Evolutionary conservation across 2,113 vertebrate species (phyloP).

Genomic region (pig (Sus scrofa)): DNA sequence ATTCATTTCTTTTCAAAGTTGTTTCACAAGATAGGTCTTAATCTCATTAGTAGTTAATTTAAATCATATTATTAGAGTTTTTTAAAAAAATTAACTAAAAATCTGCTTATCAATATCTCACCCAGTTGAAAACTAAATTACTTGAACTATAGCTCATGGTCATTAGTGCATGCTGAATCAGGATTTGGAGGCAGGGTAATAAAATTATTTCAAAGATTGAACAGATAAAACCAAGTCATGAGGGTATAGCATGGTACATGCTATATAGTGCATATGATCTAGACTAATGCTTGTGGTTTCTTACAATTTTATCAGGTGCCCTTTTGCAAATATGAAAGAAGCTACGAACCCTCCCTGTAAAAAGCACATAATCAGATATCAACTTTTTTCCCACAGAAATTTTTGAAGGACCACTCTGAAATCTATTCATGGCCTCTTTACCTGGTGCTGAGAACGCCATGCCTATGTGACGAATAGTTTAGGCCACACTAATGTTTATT

Average conservation of each 20-base stretch:
- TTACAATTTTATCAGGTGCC: not conserved
- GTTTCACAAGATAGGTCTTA: not conserved
- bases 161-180: not conserved
- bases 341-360: not conserved
- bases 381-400: not conserved
- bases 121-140: not conserved
- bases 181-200: not conserved
- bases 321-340: conserved; percentile 20
- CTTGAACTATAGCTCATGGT: not conserved
- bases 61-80: not conserved
- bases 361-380: not conserved
- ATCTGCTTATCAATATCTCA: conserved; percentile 13
- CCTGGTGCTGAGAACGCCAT: not conserved
- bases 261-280: not conserved
- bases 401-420: not conserved
- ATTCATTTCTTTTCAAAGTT: conserved; percentile 40
- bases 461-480: not conserved
- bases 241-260: not conserved
- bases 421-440: not conserved
- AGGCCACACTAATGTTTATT: not conserved
- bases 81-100: not conserved
- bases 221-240: conserved; percentile 11
- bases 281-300: not conserved
- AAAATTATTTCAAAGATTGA: not conserved
- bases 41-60: conserved; percentile 1